phyloP scores from a whole-genome alignment of 2,797 vertebrate genomes.

The Glyptemys insculpta region DNA sequence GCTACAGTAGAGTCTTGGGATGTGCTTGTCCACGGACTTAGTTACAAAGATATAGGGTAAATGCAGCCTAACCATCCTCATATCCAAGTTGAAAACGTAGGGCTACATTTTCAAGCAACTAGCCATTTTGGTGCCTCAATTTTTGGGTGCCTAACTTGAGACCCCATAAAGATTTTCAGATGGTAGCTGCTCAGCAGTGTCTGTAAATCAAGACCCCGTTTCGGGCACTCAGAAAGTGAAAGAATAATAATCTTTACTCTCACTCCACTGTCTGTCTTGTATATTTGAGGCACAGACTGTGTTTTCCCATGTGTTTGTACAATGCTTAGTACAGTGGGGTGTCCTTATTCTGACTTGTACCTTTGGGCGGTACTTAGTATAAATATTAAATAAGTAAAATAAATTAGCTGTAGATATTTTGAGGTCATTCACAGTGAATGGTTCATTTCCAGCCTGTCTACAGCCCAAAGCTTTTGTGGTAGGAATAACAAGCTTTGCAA shows the following conservation, averaged over 20 bases:
- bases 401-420: background rate
- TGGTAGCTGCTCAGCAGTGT: background rate
- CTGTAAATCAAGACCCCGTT: background rate
- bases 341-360: background rate
- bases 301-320: background rate
- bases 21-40: background rate
- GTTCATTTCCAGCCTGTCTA: background rate
- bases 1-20: no score
- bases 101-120: background rate
- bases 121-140: background rate
- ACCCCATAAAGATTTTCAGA: background rate
- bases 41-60: background rate
- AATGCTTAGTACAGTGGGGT: background rate
- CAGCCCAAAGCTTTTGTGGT: background rate
- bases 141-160: background rate
- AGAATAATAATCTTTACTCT: background rate
- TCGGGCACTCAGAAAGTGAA: background rate
- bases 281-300: background rate
- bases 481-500: background rate
- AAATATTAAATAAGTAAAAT: background rate
- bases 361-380: background rate
- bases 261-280: background rate
- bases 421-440: rapidly evolving
- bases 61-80: background rate
- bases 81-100: background rate